Base-by-base conservation (phyloP, 2,888 invertebrate species). In the Hirtodrosophila cameraria region DNA sequence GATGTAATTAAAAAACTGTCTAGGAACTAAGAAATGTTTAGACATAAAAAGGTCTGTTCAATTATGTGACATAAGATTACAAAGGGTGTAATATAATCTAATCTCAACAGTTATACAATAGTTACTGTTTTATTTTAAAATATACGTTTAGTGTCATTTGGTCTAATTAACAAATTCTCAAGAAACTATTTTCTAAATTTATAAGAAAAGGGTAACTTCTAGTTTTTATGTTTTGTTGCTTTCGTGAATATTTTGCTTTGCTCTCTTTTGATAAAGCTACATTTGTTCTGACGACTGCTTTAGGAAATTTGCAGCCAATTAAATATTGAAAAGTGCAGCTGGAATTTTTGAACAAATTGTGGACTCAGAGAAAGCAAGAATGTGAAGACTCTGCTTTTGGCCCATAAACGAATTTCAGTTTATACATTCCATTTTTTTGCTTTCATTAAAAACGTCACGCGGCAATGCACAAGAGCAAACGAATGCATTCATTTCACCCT, bases 241-340 rank as follows among this genome's bases (percentile, higher is more conserved):
- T 30, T 28, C 41, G 18, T 41, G 41, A n/a, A 28, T 28, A 28
- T 41, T 33, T 15, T 5, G 23, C 27, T 57, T 54, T 13, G 18
- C 11, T 42, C 20, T 2, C 33, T 27, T 27, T 8, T 23, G 6
- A 53, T 46, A n/a, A n/a, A n/a, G n/a, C n/a, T n/a, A n/a, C n/a
- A n/a, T n/a, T n/a, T n/a, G n/a, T n/a, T n/a, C n/a, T n/a, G n/a
- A n/a, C 8, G 31, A 31, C 33, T 62, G 54, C 53, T 63, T 50
- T 45, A 39, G 23, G 3, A 62, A 69, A 58, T 70, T 41, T 66
- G 31, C 50, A 50, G 52, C 43, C 77, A 80, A 80, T 83, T 79
- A 76, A 79, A 79, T 68, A 82, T 79, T 67, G 66, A 81, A 75
- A 73, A 46, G 36, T 60, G 61, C 42, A 36, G 20, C 45, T 41